A percentile compares a stretch with the other conserved stretches of the same genome.
Evolutionary conservation across 2,888 invertebrate species (phyloP).

Genomic region (Lamproptera curius): DNA sequence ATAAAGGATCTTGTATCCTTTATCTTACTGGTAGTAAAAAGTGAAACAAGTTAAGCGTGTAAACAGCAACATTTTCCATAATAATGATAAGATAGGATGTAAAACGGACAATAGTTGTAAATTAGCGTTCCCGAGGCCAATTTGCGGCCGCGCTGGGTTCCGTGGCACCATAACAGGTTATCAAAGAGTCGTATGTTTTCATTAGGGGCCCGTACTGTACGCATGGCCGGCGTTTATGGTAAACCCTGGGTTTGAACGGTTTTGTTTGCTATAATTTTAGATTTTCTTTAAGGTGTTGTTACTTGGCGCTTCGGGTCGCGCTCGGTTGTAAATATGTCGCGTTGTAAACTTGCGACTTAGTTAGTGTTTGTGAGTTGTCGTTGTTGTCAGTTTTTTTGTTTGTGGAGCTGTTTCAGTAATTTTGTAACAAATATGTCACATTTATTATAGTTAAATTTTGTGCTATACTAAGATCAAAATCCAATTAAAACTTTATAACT

Average conservation of each 20-base stretch:
- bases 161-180: conserved; percentile 63
- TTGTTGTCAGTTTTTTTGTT: no score
- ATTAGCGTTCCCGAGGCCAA: conserved; percentile 52
- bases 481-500: no score
- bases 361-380: no score
- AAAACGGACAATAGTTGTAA: conserved; percentile 49
- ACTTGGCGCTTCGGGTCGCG: background rate
- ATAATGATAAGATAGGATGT: conserved; percentile 8
- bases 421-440: no score
- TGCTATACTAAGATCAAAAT: no score
- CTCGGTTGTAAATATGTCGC: conserved; percentile 1
- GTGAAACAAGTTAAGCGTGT: background rate
- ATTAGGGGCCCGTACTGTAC: conserved; percentile 48
- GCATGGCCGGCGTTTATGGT: conserved; percentile 42
- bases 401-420: no score
- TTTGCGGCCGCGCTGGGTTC: conserved; percentile 49
- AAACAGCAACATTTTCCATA: conserved; percentile 7
- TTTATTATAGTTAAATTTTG: no score
- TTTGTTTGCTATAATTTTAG: conserved; percentile 23
- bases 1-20: background rate
- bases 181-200: conserved; percentile 73
- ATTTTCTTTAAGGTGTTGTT: conserved; percentile 17
- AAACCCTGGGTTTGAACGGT: conserved; percentile 29
- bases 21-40: background rate
- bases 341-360: conserved; percentile 4